Conservation (phyloP, 2,888 invertebrate genomes). For the Leuctra nigra region DNA sequence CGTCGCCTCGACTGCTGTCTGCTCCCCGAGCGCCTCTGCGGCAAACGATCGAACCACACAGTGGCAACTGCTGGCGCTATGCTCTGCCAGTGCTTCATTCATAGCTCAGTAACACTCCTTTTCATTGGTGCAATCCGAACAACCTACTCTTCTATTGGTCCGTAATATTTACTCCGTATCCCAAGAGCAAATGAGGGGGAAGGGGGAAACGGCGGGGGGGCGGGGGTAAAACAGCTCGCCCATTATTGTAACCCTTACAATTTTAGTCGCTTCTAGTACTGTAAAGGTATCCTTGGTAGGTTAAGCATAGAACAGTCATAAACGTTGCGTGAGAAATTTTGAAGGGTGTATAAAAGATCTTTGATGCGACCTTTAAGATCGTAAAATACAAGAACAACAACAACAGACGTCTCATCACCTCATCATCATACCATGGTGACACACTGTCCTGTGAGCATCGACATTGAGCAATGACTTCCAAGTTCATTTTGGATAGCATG, state of each 20-base stretch:
- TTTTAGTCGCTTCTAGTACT: slow-evolving; percentile 19
- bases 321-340: slow-evolving; percentile 17
- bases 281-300: slow-evolving; percentile 19
- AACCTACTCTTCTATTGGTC: slow-evolving; percentile 12
- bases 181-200: slow-evolving; percentile 1
- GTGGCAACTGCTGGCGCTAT: neutral
- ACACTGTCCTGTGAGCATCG: slow-evolving; percentile 15
- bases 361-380: slow-evolving; percentile 16
- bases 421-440: slow-evolving; percentile 16
- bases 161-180: slow-evolving; percentile 13
- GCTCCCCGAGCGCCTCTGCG: neutral
- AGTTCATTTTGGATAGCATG: slow-evolving; percentile 97
- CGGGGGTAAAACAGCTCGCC: slow-evolving; percentile 15
- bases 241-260: slow-evolving; percentile 20
- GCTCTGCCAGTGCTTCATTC: slow-evolving; percentile 13
- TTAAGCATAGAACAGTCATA: slow-evolving; percentile 19
- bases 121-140: slow-evolving; percentile 1
- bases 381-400: slow-evolving; percentile 12
- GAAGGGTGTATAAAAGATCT: slow-evolving; percentile 19
- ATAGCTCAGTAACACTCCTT: slow-evolving; percentile 7
- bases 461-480: slow-evolving; percentile 78
- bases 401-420: slow-evolving; percentile 9
- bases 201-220: neutral
- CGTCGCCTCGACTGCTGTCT: neutral
- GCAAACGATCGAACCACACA: slow-evolving; percentile 1